A percentile compares a stretch with the other conserved stretches of the same genome.
Evolutionary conservation across 2,888 invertebrate species (phyloP).

Genomic region (Antheraea yamamai): DNA sequence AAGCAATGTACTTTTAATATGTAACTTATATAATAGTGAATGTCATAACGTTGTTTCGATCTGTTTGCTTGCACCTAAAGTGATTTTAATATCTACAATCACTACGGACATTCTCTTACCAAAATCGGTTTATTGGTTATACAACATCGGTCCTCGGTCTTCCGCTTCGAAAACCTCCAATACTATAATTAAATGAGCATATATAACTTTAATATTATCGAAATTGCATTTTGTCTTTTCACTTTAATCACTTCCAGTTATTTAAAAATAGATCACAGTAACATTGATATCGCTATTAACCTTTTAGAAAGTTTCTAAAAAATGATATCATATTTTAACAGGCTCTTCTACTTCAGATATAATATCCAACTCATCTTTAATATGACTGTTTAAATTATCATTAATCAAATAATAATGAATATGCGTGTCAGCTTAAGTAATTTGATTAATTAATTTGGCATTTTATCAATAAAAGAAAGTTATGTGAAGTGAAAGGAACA

Average conservation of each 20-base stretch:
- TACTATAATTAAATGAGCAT: neutral
- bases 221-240: too few species aligned
- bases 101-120: neutral
- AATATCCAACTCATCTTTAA: neutral
- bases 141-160: neutral
- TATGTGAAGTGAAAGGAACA: conserved; percentile 9
- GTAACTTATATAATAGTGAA: conserved; percentile 8
- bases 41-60: conserved; percentile 6
- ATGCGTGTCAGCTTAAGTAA: neutral
- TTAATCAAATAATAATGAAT: neutral
- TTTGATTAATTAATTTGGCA: conserved; percentile 4
- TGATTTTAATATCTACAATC: neutral
- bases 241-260: too few species aligned
- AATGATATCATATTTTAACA: neutral
- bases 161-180: neutral
- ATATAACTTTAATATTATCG: too few species aligned
- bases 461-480: neutral
- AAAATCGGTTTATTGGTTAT: neutral
- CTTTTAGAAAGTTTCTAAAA: neutral
- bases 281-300: too few species aligned
- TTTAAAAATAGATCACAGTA: too few species aligned
- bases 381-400: neutral
- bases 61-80: conserved; percentile 4
- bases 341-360: neutral
- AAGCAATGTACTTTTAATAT: conserved; percentile 11